phyloP scores from a whole-genome alignment of 1,140 invertebrate species.

The Anoplolepis gracilipes region DNA sequence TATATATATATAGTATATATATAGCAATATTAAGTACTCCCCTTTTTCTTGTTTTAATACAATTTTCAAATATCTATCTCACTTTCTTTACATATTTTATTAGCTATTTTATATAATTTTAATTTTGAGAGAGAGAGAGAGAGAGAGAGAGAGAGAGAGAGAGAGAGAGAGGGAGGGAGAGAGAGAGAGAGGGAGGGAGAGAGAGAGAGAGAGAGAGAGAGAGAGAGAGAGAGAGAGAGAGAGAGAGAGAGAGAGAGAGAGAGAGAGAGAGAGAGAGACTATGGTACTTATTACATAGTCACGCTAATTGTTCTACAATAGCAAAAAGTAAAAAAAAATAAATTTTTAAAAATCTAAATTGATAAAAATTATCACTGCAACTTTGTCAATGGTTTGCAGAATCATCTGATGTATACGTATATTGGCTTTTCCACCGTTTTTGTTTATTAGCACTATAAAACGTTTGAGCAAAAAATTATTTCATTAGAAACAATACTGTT shows the following conservation, averaged over 20 bases:
- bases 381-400: neutral
- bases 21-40: too few relatives aligned
- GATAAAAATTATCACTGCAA: neutral
- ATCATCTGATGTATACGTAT: too few relatives aligned
- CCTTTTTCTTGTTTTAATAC: neutral
- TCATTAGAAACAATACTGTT: slow-evolving; percentile 53
- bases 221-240: too few relatives aligned
- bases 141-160: too few relatives aligned
- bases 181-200: too few relatives aligned
- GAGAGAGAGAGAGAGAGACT: too few relatives aligned
- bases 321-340: neutral
- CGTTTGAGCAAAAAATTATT: slow-evolving; percentile 65
- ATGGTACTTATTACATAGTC: too few relatives aligned
- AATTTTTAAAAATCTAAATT: neutral
- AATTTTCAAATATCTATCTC: neutral
- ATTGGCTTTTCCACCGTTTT: too few relatives aligned
- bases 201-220: too few relatives aligned
- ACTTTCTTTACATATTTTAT: neutral
- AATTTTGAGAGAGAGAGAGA: too few relatives aligned
- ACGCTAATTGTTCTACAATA: neutral
- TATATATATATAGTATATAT: neutral
- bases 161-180: too few relatives aligned
- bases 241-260: too few relatives aligned
- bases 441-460: slow-evolving; percentile 28
- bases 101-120: neutral